Base-by-base conservation (phyloP, 2,113 vertebrate species). In the Bujurquina vittata region DNA sequence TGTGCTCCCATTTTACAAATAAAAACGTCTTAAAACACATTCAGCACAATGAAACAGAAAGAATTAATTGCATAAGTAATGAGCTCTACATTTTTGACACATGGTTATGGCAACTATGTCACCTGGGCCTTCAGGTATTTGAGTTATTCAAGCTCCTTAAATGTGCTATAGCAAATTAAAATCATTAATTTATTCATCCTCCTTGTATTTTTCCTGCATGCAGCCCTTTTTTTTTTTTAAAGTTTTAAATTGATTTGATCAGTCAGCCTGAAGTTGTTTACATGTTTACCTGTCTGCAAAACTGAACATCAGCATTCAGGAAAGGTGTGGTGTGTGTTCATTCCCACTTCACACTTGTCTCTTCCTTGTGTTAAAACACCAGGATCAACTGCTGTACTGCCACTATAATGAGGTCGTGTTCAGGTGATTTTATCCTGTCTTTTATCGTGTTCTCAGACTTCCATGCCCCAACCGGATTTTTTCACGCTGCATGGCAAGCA, bases 361-460 rank as follows among this genome's bases (percentile, higher is more conserved):
- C 26, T n/a, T 72, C 54, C 10, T 6, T 54, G 29, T 72, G 46
- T 46, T 26, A 23, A 37, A 63, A 52, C 14, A 35, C n/a, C 79
- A 43, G 7, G 46, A 62, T 43, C 5, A 81, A n/a, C 10, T 15
- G 17, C 58, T 62, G 46, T 15, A 7, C 31, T 17, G 33, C 20
- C 58, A 52, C n/a, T n/a, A n/a, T 52, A 40, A 3, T 49, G 37
- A 73, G 23, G 11, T 52, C 2, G 3, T 57, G 35, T 81, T 26
- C 80, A 75, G 59, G 46, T 78, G 52, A 78, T 35, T 56, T 26
- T 23, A 35, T 77, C 23, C 61, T 43, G 9, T 79, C 20, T 62
- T 55, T 61, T 77, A 54, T 59, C 33, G 5, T 84, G 57, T 75
- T 76, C 49, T 17, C n/a, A 11, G 14, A 17, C 75, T 54, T 46